Evolutionary conservation across 2,113 vertebrate genomes (phyloP).

Genomic region (Sylvietta virens): DNA sequence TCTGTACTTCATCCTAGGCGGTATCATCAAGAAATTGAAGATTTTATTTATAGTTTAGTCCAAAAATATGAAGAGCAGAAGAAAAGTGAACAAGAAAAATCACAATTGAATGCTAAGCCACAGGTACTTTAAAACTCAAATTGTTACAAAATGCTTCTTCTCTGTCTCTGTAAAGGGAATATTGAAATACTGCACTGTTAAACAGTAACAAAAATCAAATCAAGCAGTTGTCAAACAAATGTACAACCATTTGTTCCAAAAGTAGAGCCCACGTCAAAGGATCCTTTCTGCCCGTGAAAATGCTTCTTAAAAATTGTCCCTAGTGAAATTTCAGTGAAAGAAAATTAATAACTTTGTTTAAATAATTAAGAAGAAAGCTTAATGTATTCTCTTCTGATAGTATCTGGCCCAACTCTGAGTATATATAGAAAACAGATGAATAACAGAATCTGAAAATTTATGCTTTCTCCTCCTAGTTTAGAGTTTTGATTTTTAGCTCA

Average conservation of each 20-base stretch:
- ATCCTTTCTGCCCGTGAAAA: neutral
- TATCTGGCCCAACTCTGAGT: neutral
- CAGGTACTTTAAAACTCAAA: slow-evolving; percentile 77
- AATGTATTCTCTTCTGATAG: neutral
- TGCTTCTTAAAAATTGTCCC: neutral
- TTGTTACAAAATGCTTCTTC: neutral
- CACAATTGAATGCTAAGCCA: slow-evolving; percentile 78
- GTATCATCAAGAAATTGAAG: slow-evolving; percentile 95
- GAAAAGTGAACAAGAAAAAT: slow-evolving; percentile 72
- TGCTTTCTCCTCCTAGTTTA: neutral
- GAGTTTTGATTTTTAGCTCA: neutral
- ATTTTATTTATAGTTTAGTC: slow-evolving; percentile 84
- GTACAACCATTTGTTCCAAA: neutral
- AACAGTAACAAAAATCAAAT: neutral
- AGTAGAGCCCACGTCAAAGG: neutral
- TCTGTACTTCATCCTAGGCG: slow-evolving; percentile 68
- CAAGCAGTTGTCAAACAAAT: neutral
- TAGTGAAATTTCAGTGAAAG: neutral
- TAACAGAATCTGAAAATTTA: neutral
- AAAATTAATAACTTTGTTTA: neutral
- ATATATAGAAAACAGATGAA: neutral
- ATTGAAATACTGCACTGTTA: neutral
- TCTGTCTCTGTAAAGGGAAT: neutral
- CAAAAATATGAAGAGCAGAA: slow-evolving; percentile 81
- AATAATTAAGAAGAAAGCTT: neutral